Evolutionary conservation across 1,140 invertebrate species (phyloP), one percentile per base, ranked within the genome.

Genomic region (Pentalonia nigronervosa): DNA sequence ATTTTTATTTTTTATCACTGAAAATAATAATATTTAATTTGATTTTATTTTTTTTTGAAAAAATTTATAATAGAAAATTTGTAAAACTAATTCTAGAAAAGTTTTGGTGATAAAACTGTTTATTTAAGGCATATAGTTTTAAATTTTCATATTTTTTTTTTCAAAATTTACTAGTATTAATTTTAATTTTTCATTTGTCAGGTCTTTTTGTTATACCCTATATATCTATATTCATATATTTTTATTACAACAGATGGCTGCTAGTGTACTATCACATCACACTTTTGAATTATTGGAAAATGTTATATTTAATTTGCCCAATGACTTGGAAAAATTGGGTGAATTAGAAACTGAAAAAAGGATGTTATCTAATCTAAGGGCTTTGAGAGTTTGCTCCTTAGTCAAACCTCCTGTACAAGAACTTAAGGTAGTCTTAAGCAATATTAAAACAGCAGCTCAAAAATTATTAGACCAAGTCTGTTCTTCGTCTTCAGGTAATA

Each of bases 311-410:
- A 93, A 93, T 86, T 84, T 93, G 30, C 81, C 91, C 3, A 93
- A 93, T 56, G 91, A 93, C 41, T 93, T 93, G 23, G 91, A 93
- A 86, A 93, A 93, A 83, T 83, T 93, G 30, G 36, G 81, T 25
- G 91, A 93, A 56, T 20, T 93, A 93, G 91, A 93, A 93, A 93
- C 48, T 86, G 91, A 93, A 86, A 93, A 86, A 86, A 93, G 81
- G 25, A 93, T 93, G 81, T 45, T 93, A 21, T 93, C 91, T 25
- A 93, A 93, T 86, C 4, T 93, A 84, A 48, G 91, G 23, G 91
- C 91, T 30, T 41, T 93, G 36, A 81, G 76, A 86, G 81, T 93
- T 84, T 86, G 81, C 11, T 93, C 91, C 6, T 84, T 93, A 84
- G 81, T 93, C 83, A 93, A 93, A 93, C 91, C 91, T 41, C 91